These are phyloP conservation scores for Phocides pigmalion DNA, from an alignment of 1,140 invertebrate species.

Conservation along the genomic window DNA sequence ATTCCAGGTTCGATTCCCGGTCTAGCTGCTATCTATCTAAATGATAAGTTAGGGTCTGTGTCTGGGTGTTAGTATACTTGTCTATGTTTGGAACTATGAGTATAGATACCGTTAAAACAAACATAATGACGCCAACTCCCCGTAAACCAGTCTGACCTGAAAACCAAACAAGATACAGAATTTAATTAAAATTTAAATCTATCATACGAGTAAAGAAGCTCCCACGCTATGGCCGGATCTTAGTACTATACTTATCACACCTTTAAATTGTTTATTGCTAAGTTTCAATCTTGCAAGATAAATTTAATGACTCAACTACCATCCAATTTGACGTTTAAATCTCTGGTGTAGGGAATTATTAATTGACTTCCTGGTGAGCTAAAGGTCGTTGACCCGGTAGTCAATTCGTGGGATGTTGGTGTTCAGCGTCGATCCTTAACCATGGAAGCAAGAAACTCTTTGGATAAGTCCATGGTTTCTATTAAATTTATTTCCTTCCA, in stretches of 20 bases:
- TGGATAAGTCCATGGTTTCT: background rate
- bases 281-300: background rate
- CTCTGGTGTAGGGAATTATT: constrained; percentile 38
- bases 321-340: constrained; percentile 1
- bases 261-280: background rate
- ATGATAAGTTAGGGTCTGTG: background rate
- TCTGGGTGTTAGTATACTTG: background rate
- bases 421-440: constrained; percentile 27
- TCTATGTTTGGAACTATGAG: background rate
- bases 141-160: too few species aligned
- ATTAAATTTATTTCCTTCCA: background rate
- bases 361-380: constrained; percentile 60
- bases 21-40: too few species aligned
- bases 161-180: too few species aligned
- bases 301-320: constrained; percentile 12
- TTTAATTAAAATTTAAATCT: too few species aligned
- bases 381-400: constrained; percentile 54
- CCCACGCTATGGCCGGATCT: background rate
- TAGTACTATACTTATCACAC: background rate
- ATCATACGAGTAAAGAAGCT: too few species aligned
- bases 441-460: background rate
- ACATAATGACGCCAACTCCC: too few species aligned
- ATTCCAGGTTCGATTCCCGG: too few species aligned
- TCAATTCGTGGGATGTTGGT: constrained; percentile 62
- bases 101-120: background rate